Percentiles rank a stretch among this genome's conserved stretches.
phyloP scores from a whole-genome alignment of 2,113 vertebrate species.

The Cephalopterus ornatus region DNA sequence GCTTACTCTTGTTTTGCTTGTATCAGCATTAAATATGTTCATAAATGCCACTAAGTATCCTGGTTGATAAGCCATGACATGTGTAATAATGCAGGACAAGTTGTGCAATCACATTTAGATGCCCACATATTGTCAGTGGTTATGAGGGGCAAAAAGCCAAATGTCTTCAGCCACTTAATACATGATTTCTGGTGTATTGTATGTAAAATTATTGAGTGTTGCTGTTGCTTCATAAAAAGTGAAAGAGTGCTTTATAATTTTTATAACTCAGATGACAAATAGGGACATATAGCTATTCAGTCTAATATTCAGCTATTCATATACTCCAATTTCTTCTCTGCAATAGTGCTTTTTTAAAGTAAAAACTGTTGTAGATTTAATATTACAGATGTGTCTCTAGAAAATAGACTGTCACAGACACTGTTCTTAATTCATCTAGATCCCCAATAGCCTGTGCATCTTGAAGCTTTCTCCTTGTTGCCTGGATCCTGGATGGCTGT shows the following conservation, averaged over 20 bases:
- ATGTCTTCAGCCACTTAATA: not conserved
- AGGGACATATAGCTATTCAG: not conserved
- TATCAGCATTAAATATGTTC: not conserved
- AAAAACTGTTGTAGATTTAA: not conserved
- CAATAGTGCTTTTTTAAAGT: not conserved
- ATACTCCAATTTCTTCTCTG: not conserved
- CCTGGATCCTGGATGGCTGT: not conserved
- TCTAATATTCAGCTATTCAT: too few relatives aligned
- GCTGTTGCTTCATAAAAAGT: not conserved
- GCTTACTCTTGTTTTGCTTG: not conserved
- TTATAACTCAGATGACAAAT: not conserved
- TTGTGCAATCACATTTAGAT: not conserved
- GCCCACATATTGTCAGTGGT: not conserved
- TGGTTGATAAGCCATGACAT: not conserved
- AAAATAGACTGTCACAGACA: not conserved
- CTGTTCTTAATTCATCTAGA: not conserved
- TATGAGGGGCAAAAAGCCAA: not conserved
- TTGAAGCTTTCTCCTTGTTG: not conserved
- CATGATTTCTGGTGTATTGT: not conserved
- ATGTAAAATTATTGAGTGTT: not conserved
- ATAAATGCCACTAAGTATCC: not conserved
- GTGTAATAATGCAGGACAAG: not conserved
- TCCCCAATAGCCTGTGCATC: not conserved
- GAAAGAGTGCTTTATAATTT: not conserved
- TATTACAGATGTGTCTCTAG: not conserved